phyloP scores from a whole-genome alignment of 2,113 vertebrate genomes.

The Anas platyrhynchos region DNA sequence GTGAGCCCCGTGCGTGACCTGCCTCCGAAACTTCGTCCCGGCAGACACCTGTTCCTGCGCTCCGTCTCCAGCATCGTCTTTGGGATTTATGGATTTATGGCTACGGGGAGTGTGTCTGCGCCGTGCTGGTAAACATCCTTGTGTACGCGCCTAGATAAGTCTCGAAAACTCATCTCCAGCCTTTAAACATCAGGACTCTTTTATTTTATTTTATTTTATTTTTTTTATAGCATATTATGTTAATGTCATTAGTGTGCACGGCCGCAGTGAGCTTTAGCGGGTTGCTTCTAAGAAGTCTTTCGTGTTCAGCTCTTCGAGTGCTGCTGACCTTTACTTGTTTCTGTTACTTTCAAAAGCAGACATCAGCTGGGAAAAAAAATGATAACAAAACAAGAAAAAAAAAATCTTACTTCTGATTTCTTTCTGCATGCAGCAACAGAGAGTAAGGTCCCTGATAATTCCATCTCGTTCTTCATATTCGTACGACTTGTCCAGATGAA shows the following conservation, averaged over 20 bases:
- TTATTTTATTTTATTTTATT: background rate
- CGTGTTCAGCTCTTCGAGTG: background rate
- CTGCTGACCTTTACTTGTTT: background rate
- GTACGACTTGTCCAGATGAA: background rate
- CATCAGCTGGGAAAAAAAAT: background rate
- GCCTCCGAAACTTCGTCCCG: background rate
- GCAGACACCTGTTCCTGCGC: background rate
- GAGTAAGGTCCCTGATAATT: background rate
- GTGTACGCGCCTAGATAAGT: background rate
- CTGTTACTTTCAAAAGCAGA: background rate
- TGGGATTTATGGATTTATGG: background rate
- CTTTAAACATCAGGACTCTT: background rate
- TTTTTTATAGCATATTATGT: background rate
- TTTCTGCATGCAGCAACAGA: background rate
- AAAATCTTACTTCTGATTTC: background rate
- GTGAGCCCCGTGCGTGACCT: fast-evolving
- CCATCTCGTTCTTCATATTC: background rate
- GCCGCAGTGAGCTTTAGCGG: background rate
- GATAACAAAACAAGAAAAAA: background rate
- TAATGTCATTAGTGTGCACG: background rate
- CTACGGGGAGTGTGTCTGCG: background rate
- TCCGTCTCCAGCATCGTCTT: background rate
- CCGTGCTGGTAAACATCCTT: background rate
- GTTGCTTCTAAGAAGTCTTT: background rate
- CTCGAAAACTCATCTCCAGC: background rate